A percentile compares a stretch with the other conserved stretches of the same genome.
Conservation (phyloP, 2,113 vertebrate species). For the Coptodon rendalli region DNA sequence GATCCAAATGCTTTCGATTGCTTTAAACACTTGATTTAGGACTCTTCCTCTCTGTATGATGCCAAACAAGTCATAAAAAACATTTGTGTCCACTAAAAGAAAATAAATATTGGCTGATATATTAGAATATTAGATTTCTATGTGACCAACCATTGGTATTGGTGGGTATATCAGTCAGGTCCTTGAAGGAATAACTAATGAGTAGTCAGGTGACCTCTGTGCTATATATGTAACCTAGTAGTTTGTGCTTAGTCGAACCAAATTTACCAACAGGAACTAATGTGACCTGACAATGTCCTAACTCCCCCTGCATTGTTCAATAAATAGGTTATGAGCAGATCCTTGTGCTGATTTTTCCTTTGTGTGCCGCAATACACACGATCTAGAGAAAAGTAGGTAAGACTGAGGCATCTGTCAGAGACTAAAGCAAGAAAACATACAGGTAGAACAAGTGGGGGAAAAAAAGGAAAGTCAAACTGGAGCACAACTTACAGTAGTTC, state of each 20-base stretch:
- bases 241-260: not conserved
- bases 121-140: not conserved
- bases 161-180: not conserved
- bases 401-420: not conserved
- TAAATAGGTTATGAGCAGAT: not conserved
- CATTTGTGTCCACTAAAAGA: not conserved
- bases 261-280: not conserved
- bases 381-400: not conserved
- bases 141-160: not conserved
- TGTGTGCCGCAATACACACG: not conserved
- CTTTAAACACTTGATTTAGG: not conserved
- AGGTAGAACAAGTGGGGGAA: not conserved
- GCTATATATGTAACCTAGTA: not conserved
- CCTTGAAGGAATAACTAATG: not conserved
- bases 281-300: not conserved
- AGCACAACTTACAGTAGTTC: slow-evolving; percentile 20
- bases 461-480: not conserved
- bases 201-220: not conserved
- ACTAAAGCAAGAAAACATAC: slow-evolving; percentile 1
- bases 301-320: slow-evolving; percentile 4
- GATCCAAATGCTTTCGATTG: not conserved
- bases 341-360: slow-evolving; percentile 16
- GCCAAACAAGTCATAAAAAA: not conserved
- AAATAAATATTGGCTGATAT: not conserved
- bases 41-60: not conserved